Conservation (phyloP, 2,113 vertebrate species). For the Macquaria australasica region DNA sequence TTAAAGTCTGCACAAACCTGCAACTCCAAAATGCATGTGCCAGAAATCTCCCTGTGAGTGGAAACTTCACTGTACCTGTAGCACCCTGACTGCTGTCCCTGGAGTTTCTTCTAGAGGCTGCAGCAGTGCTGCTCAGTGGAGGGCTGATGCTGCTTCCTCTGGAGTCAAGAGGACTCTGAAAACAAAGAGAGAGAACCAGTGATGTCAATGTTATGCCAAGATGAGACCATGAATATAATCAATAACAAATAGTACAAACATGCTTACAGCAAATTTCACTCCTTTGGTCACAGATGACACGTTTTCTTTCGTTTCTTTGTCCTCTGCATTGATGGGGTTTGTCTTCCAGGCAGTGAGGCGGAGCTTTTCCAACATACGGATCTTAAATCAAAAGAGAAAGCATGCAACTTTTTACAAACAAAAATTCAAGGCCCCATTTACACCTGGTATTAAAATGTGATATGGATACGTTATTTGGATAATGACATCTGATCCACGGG, state of each 20-base stretch:
- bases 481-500: not conserved
- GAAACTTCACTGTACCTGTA: constrained; percentile 78
- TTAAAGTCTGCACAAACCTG: not conserved
- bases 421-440: no score
- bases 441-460: not conserved
- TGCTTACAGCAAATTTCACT: constrained; percentile 80
- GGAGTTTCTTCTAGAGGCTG: constrained; percentile 71
- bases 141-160: constrained; percentile 69
- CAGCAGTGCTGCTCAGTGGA: constrained; percentile 55
- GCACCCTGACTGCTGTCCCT: constrained; percentile 65
- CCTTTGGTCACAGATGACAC: constrained; percentile 51
- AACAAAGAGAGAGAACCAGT: constrained; percentile 24
- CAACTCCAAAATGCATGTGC: not conserved
- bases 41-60: not conserved
- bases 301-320: constrained; percentile 69
- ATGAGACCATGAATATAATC: not conserved
- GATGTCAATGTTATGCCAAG: not conserved
- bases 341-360: constrained; percentile 92
- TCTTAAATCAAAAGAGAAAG: constrained; percentile 46
- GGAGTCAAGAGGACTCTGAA: constrained; percentile 82
- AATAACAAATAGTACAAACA: not conserved
- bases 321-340: constrained; percentile 71
- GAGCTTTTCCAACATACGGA: constrained; percentile 90
- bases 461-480: no score
- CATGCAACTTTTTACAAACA: no score